Evolutionary conservation across 2,113 vertebrate genomes (phyloP).

Genomic region (Boulengeromyrus knoepffleri): DNA sequence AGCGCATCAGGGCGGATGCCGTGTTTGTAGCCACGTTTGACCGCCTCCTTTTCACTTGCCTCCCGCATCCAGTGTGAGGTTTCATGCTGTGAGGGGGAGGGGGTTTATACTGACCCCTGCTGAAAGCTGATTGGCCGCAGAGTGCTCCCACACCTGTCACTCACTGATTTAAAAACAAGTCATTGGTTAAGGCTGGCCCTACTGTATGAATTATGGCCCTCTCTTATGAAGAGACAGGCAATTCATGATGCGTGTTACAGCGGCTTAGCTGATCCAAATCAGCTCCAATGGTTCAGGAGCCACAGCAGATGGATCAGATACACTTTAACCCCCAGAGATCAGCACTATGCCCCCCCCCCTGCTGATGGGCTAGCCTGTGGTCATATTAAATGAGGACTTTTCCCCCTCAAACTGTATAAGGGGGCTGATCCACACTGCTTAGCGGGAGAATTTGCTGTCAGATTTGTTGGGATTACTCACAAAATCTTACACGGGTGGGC

Average conservation of each 20-base stretch:
- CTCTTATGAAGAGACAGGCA: neutral
- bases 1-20: conserved; percentile 28
- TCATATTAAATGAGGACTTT: conserved; percentile 9
- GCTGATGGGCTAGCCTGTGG: neutral
- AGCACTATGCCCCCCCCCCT: neutral
- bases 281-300: conserved; percentile 19
- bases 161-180: neutral
- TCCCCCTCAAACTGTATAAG: neutral
- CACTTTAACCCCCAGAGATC: neutral
- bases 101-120: neutral
- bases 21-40: conserved; percentile 19
- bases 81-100: conserved; percentile 47
- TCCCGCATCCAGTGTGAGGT: conserved; percentile 35
- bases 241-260: neutral
- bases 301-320: neutral
- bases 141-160: neutral
- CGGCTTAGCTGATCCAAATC: neutral
- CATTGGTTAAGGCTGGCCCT: neutral
- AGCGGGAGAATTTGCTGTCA: conserved; percentile 12
- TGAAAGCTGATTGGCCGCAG: neutral
- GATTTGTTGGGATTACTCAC: conserved; percentile 19
- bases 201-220: neutral
- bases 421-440: conserved; percentile 10
- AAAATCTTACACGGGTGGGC: neutral
- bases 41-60: conserved; percentile 32